Evolutionary conservation across 2,888 invertebrate genomes (phyloP).

Genomic region (Pemphredon lugubris): DNA sequence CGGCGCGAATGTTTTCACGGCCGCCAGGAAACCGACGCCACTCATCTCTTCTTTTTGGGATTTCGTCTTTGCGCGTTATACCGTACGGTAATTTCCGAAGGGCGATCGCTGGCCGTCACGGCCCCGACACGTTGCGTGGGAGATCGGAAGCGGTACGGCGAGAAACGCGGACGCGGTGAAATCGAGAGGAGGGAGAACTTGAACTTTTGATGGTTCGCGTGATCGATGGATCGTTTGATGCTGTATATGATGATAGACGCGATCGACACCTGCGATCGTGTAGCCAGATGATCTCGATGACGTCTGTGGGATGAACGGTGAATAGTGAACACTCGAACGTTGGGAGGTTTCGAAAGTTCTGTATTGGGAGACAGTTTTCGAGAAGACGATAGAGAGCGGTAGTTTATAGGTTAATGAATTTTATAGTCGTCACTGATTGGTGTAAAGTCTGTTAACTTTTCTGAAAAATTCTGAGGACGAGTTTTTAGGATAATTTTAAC

Average conservation of each 20-base stretch:
- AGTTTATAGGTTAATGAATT: too few relatives aligned
- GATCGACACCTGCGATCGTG: background rate
- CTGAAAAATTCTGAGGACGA: too few relatives aligned
- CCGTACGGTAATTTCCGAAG: background rate
- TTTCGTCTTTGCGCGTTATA: slow-evolving; percentile 35
- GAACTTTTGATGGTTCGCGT: background rate
- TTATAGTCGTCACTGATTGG: too few relatives aligned
- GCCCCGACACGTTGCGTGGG: background rate
- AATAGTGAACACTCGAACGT: background rate
- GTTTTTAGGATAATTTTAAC: too few relatives aligned
- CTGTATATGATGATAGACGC: background rate
- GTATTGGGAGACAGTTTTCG: background rate
- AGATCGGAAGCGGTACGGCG: background rate
- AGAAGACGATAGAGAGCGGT: too few relatives aligned
- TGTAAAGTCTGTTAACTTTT: too few relatives aligned
- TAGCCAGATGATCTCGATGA: too few relatives aligned
- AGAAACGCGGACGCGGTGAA: background rate
- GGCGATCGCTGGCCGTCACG: background rate
- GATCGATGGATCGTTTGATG: background rate
- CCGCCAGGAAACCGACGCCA: slow-evolving; percentile 83
- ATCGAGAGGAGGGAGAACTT: background rate
- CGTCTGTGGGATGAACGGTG: background rate
- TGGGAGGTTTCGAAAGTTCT: background rate
- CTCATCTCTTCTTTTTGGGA: slow-evolving; percentile 80
- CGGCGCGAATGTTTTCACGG: slow-evolving; percentile 86